phyloP scores from a whole-genome alignment of 1,140 invertebrate genomes.

The Drosophila bocqueti region DNA sequence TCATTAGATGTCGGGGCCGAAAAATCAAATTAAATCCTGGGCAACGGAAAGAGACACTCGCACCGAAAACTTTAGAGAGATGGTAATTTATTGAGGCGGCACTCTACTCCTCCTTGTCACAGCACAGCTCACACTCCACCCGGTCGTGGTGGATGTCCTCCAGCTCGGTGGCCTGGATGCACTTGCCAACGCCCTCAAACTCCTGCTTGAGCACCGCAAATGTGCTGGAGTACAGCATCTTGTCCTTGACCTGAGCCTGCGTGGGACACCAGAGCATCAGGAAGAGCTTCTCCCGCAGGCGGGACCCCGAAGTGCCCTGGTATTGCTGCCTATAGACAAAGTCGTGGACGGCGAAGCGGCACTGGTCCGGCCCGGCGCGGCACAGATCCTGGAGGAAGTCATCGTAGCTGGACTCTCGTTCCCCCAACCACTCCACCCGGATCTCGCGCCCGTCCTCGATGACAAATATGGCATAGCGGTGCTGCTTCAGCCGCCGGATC shows the following conservation, averaged over 20 bases:
- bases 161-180: constrained; percentile 60
- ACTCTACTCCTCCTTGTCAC: constrained; percentile 38
- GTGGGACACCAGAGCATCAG: constrained; percentile 62
- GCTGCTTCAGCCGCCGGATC: constrained; percentile 44
- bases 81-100: too few species aligned
- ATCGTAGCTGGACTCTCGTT: constrained; percentile 35
- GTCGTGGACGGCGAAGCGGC: constrained; percentile 61
- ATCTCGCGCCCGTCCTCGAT: constrained; percentile 44
- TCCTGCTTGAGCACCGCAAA: constrained; percentile 47
- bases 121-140: constrained; percentile 51
- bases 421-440: constrained; percentile 40
- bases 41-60: constrained; percentile 18
- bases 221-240: constrained; percentile 67
- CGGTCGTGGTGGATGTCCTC: constrained; percentile 39
- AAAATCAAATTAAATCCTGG: constrained; percentile 65
- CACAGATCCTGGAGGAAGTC: constrained; percentile 50
- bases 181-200: constrained; percentile 50
- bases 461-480: constrained; percentile 57
- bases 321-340: constrained; percentile 51
- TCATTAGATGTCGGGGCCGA: constrained; percentile 55
- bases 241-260: constrained; percentile 53
- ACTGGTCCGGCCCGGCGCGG: constrained; percentile 21
- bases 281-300: constrained; percentile 59
- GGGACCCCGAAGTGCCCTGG: constrained; percentile 25
- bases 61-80: not conserved